Conservation (phyloP, 2,797 vertebrate species). For the Perdix hodgsoniae region DNA sequence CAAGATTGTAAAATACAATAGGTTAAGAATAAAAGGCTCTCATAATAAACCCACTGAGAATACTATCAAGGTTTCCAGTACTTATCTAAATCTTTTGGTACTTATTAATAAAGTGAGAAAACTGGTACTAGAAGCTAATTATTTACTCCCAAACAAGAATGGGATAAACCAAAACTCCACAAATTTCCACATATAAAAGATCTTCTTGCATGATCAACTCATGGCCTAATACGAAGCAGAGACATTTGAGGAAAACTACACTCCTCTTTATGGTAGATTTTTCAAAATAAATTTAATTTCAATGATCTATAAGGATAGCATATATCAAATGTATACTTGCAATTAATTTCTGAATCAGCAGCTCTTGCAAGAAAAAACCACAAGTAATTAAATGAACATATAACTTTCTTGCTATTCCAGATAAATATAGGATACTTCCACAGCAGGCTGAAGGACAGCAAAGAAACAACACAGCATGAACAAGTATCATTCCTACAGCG, state of each 20-base stretch:
- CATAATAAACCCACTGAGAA: background rate
- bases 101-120: background rate
- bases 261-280: background rate
- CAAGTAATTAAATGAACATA: background rate
- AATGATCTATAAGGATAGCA: background rate
- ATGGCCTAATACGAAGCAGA: background rate
- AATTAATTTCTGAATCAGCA: background rate
- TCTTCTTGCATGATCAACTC: background rate
- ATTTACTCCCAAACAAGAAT: background rate
- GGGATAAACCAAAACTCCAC: background rate
- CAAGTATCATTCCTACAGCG: accelerated
- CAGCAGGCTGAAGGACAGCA: accelerated
- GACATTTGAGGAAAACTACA: background rate
- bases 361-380: background rate
- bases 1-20: background rate
- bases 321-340: background rate
- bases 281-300: background rate
- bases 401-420: background rate
- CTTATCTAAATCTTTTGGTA: background rate
- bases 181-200: background rate
- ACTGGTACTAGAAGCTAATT: background rate
- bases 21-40: background rate
- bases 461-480: background rate
- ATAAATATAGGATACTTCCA: background rate
- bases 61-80: background rate